Base-by-base conservation (phyloP, 2,888 invertebrate genomes). In the Thereva unica region DNA sequence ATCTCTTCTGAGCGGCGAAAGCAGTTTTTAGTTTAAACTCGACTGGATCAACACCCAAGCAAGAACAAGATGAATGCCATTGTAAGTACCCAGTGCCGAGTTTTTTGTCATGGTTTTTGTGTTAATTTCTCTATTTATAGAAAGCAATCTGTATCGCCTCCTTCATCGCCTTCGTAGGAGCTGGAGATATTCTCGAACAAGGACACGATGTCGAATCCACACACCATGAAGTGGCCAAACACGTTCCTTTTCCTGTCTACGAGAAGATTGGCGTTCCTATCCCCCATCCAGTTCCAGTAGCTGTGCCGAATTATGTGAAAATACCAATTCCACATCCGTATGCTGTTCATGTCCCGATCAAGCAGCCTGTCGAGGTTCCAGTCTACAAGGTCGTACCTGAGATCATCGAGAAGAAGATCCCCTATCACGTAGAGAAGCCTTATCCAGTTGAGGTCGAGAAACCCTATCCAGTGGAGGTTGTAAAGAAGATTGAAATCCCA, bases 291-390 rank as follows among this genome's bases (percentile, higher is more conserved):
- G 86, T 89, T 34, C 87, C 88, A 1, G 86, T 89, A 0, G 86
- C 88, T 5, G 88, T 89, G 12, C 90, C 81, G 23, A 79, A 80
- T 71, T 75, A 83, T 12, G 78, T 90, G 71, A 88, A 87, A 77
- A 84, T 90, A 37, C 87, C 89, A 66, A 89, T 90, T 55, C 90
- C 90, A 1, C 88, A 90, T 68, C 90, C 90, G 2, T 89, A 89
- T 80, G 86, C 90, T 0, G 89, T 90, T 1, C 89, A 89, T 73
- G 85, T 90, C 1, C 78, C 80, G 10, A 75, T 90, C 50, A 88
- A 90, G 67, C 89, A 89, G 74, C 89, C 89, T 72, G 87, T 90
- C 59, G 87, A 87, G 69, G 85, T 89, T 55, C 89, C 90, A 1
- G 87, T 89, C 63, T 90, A 89, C 76, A 89, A 89, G 82, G 85